Conservation (phyloP, 2,113 vertebrate species). For the Morone chrysops region DNA sequence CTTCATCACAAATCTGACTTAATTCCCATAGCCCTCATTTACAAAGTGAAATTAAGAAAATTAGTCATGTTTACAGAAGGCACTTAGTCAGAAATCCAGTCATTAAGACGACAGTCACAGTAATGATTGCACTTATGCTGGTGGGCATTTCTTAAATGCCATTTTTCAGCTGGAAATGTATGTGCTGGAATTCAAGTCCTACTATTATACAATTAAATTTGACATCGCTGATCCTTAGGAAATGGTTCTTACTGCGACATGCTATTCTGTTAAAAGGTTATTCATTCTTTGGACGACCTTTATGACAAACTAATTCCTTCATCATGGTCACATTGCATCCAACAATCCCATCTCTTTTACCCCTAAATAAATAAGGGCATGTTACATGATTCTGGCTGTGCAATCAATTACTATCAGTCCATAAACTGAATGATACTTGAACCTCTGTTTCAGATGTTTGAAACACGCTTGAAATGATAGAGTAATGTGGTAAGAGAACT, state of each 20-base stretch:
- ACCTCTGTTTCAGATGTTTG: background rate
- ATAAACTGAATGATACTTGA: background rate
- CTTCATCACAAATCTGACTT: background rate
- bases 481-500: background rate
- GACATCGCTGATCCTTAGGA: background rate
- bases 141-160: background rate
- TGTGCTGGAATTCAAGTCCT: background rate
- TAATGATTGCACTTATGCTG: background rate
- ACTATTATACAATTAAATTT: background rate
- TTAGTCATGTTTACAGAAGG: slow-evolving; percentile 12
- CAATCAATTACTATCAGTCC: too few species aligned
- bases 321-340: background rate
- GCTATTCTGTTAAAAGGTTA: background rate
- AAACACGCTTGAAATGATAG: background rate
- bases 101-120: background rate
- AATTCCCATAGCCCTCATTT: slow-evolving; percentile 7
- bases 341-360: background rate
- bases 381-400: background rate
- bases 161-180: slow-evolving; percentile 16
- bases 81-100: slow-evolving; percentile 13
- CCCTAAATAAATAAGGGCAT: background rate
- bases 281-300: background rate
- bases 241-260: background rate
- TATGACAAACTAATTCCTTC: background rate
- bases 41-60: slow-evolving; percentile 27